Evolutionary conservation across 2,888 invertebrate species (phyloP).

Genomic region (Miltochrista miniata): DNA sequence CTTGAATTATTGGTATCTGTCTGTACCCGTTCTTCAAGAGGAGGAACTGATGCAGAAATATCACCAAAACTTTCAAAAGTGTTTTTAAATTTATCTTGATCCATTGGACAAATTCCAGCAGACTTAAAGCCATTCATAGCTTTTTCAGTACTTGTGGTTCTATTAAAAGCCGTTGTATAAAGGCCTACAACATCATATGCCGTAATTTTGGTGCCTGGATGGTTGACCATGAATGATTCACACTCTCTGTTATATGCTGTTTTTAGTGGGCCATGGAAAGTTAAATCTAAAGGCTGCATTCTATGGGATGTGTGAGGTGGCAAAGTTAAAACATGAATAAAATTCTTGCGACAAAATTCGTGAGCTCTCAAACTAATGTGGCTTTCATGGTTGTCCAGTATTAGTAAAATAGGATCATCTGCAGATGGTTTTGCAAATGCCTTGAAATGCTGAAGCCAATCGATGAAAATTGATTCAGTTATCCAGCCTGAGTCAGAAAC

Average conservation of each 20-base stretch:
- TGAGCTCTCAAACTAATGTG: neutral
- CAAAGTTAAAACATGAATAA: conserved; percentile 25
- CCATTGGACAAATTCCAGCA: conserved; percentile 20
- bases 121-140: neutral
- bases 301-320: too few species aligned
- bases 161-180: conserved; percentile 24
- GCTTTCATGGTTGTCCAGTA: neutral
- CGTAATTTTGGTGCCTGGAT: conserved; percentile 16
- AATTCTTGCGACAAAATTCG: conserved; percentile 2
- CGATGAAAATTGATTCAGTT: too few species aligned
- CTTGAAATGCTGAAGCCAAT: too few species aligned
- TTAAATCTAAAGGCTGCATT: too few species aligned
- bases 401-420: too few species aligned
- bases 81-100: conserved; percentile 11
- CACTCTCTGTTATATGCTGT: conserved; percentile 11
- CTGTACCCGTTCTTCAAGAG: too few species aligned
- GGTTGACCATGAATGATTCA: conserved; percentile 11
- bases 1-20: too few species aligned
- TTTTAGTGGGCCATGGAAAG: conserved; percentile 20
- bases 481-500: too few species aligned
- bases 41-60: too few species aligned
- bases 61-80: too few species aligned
- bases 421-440: too few species aligned
- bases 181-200: conserved; percentile 21
- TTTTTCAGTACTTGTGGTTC: conserved; percentile 19